A percentile compares a stretch with the other conserved stretches of the same genome.
phyloP scores from a whole-genome alignment of 1,140 invertebrate species.

The Caenorhabditis latens region DNA sequence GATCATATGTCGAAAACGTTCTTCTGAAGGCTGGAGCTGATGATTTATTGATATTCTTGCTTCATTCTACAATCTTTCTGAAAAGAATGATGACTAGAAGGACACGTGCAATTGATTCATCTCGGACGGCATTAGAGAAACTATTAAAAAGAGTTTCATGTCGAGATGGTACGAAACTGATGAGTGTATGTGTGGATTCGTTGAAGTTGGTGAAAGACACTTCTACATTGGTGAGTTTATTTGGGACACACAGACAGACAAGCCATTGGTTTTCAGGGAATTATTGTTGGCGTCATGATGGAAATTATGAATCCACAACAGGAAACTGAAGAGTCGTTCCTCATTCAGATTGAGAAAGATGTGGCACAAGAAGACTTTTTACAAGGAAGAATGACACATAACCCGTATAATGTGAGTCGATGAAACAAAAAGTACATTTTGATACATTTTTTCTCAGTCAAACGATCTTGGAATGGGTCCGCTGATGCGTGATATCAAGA shows the following conservation, averaged over 20 bases:
- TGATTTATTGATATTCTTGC: conserved; percentile 38
- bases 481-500: conserved; percentile 97
- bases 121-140: conserved; percentile 37
- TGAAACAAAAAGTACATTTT: no score
- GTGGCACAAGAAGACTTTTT: conserved; percentile 98
- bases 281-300: conserved; percentile 57
- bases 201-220: conserved; percentile 25
- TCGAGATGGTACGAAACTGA: conserved; percentile 52
- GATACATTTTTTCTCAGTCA: conserved; percentile 80
- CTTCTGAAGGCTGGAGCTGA: conserved; percentile 53
- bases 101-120: conserved; percentile 50
- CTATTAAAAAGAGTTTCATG: conserved; percentile 52
- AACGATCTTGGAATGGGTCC: conserved; percentile 92
- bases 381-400: conserved; percentile 95
- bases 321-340: conserved; percentile 95
- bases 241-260: background rate
- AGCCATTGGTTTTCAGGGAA: background rate
- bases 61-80: conserved; percentile 55
- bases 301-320: conserved; percentile 82
- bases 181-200: conserved; percentile 43
- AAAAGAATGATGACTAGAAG: conserved; percentile 36
- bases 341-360: conserved; percentile 95
- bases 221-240: conserved; percentile 5
- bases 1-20: conserved; percentile 47
- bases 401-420: conserved; percentile 80